Evolutionary conservation across 2,113 vertebrate species (phyloP).

Genomic region (Microtus ochrogaster): DNA sequence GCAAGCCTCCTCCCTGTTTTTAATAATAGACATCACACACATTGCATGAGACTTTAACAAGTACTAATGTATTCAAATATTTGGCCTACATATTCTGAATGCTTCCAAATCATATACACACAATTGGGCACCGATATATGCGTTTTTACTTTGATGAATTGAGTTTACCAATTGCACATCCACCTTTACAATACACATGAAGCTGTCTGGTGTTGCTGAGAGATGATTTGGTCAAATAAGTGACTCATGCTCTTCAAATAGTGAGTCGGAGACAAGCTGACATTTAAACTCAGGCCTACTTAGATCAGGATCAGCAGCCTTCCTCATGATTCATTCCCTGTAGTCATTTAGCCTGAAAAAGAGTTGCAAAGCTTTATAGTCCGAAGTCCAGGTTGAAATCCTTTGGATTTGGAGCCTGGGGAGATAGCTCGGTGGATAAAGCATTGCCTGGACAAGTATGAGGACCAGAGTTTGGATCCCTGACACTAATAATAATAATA

Average conservation of each 20-base stretch:
- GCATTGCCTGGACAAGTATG: not conserved
- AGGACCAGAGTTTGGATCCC: not conserved
- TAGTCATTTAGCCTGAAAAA: not conserved
- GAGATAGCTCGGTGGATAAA: not conserved
- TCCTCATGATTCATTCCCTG: not conserved
- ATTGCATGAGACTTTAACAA: constrained; percentile 37
- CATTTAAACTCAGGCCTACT: constrained; percentile 45
- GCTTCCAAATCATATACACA: constrained; percentile 35
- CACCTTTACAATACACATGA: not conserved
- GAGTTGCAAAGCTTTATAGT: not conserved
- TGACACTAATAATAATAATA: no score
- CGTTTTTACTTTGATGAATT: constrained; percentile 54
- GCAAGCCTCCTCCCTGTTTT: constrained; percentile 52
- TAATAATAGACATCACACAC: constrained; percentile 48
- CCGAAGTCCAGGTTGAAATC: not conserved
- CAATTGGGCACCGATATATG: constrained; percentile 46
- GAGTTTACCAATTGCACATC: constrained; percentile 19
- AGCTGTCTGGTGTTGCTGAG: not conserved
- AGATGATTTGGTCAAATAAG: constrained; percentile 39
- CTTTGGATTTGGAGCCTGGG: not conserved
- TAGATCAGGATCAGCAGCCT: constrained; percentile 16
- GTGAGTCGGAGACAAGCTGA: constrained; percentile 37
- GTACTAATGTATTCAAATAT: constrained; percentile 49
- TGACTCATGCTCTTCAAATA: constrained; percentile 62
- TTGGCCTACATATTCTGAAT: constrained; percentile 71